Conservation (phyloP, 2,888 invertebrate genomes). For the Prenolepis imparis region DNA sequence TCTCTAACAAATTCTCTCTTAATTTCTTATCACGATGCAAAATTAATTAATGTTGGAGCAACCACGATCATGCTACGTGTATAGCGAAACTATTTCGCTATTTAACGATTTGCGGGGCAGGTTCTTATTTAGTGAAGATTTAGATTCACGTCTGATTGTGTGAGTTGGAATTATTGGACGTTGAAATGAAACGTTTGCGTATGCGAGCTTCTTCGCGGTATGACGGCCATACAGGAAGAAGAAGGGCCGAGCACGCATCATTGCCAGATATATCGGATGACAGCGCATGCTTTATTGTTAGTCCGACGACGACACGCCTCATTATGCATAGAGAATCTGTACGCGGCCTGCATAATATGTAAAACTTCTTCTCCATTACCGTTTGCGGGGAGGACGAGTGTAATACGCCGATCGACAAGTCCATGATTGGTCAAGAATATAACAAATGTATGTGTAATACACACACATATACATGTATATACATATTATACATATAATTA, state of each 20-base stretch:
- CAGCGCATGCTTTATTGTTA: conserved; percentile 82
- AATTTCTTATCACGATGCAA: not conserved
- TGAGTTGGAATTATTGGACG: not conserved
- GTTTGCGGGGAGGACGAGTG: conserved; percentile 75
- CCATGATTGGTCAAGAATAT: conserved; percentile 66
- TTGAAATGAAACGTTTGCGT: not conserved
- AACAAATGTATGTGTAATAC: conserved; percentile 47
- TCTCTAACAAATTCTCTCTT: not conserved
- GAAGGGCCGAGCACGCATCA: conserved; percentile 64
- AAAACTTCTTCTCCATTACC: conserved; percentile 84
- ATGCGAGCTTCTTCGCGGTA: conserved; percentile 58
- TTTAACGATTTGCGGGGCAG: not conserved
- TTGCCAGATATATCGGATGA: conserved; percentile 74
- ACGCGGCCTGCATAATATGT: conserved; percentile 86
- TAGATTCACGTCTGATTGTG: conserved; percentile 22
- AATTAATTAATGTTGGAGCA: not conserved
- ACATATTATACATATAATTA: not conserved
- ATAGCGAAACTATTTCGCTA: not conserved
- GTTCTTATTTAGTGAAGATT: not conserved
- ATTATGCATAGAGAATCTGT: conserved; percentile 85
- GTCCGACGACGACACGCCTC: conserved; percentile 83
- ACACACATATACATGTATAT: not conserved
- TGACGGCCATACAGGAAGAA: conserved; percentile 66
- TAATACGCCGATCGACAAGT: conserved; percentile 70
- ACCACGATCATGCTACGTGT: not conserved